Conservation (phyloP, 1,140 invertebrate genomes). For the Zaprionus davidi region DNA sequence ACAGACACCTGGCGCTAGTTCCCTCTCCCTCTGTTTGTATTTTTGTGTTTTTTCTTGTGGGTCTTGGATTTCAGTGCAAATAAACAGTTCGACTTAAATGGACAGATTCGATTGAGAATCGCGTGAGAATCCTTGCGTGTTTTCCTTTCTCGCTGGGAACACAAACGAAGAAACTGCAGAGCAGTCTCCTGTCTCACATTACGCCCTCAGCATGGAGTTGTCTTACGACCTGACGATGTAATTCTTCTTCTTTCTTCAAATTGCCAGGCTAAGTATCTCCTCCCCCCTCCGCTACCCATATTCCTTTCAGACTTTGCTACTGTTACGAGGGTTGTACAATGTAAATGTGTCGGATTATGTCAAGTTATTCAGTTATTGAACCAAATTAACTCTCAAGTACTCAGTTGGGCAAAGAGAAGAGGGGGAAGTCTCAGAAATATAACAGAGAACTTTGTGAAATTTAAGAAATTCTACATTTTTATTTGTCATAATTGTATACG, state of each 20-base stretch:
- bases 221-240: constrained; percentile 57
- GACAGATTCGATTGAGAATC: constrained; percentile 69
- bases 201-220: constrained; percentile 68
- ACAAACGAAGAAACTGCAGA: constrained; percentile 39
- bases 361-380: constrained; percentile 2
- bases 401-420: background rate
- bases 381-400: constrained; percentile 7
- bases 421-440: background rate
- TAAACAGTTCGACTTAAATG: constrained; percentile 59
- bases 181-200: constrained; percentile 56
- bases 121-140: constrained; percentile 75
- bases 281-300: background rate
- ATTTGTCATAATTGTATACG: background rate
- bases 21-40: background rate
- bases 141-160: constrained; percentile 65
- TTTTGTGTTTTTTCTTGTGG: constrained; percentile 10
- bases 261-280: constrained; percentile 33
- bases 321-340: constrained; percentile 26
- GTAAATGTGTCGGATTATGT: constrained; percentile 41
- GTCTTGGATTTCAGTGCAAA: constrained; percentile 76
- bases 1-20: constrained; percentile 34
- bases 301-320: background rate
- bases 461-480: background rate
- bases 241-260: constrained; percentile 17
- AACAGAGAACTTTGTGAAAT: background rate